phyloP scores from a whole-genome alignment of 2,888 invertebrate species.

The Clostera curtula region DNA sequence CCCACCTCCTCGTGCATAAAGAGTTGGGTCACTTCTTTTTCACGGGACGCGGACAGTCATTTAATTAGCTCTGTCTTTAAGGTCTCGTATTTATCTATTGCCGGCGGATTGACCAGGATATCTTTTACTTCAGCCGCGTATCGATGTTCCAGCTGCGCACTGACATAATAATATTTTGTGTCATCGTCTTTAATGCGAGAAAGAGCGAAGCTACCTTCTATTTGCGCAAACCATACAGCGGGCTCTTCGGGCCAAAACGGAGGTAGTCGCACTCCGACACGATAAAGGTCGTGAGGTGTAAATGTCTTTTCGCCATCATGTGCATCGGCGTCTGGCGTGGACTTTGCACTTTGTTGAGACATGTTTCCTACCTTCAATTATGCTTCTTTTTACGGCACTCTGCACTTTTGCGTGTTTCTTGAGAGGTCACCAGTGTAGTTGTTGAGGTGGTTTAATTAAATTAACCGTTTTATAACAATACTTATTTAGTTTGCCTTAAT shows the following conservation, averaged over 20 bases:
- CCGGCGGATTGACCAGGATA: constrained; percentile 15
- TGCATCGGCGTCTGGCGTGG: too few relatives aligned
- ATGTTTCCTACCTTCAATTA: too few relatives aligned
- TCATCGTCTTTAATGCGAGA: constrained; percentile 12
- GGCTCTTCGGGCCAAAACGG: constrained; percentile 1
- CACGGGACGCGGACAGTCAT: constrained; percentile 13
- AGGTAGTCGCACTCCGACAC: too few relatives aligned
- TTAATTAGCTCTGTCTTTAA: constrained; percentile 8
- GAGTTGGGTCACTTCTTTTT: constrained; percentile 14
- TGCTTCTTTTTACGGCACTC: too few relatives aligned
- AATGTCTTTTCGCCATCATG: too few relatives aligned
- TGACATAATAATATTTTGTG: constrained; percentile 17
- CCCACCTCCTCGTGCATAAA: constrained; percentile 17
- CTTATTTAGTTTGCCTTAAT: too few relatives aligned
- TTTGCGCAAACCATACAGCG: constrained; percentile 3
- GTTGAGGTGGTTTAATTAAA: too few relatives aligned
- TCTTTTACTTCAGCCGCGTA: constrained; percentile 15
- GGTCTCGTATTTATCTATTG: constrained; percentile 5
- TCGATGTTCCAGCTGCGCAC: constrained; percentile 8
- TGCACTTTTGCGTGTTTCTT: too few relatives aligned
- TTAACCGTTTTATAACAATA: too few relatives aligned
- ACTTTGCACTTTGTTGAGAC: too few relatives aligned
- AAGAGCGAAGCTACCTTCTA: constrained; percentile 20
- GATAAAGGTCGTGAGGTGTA: too few relatives aligned
- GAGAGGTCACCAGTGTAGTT: too few relatives aligned